Evolutionary conservation across 2,888 invertebrate species (phyloP), one percentile per base, ranked within the genome.

Genomic region (Artemia sinica): DNA sequence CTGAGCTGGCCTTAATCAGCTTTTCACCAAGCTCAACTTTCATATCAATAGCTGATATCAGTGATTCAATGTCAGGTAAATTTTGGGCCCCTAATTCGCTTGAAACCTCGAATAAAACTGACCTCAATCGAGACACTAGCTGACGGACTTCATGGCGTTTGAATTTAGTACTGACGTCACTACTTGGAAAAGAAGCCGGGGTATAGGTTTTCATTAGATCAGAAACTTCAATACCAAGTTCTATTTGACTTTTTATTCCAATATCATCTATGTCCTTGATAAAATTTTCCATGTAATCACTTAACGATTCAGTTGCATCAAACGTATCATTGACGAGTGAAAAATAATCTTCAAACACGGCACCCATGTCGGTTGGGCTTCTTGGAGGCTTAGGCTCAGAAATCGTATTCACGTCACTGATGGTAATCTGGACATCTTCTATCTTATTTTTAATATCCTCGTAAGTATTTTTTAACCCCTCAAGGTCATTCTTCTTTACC

Each of bases 11-110:
- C 8, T 58, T 18, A 9, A 58, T 58, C n/a, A 58, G 58, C 10
- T 58, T 58, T 58, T 58, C 58, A 9, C n/a, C 58, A 14, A 58
- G 58, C 58, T 58, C 58, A 58, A 58, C 58, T 58, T 58, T 58
- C 8, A 58, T 8, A 8, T 58, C 58, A 9, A 58, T 18, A n/a
- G 18, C n/a, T 8, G 58, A 8, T 9, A 18, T 9, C 8, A 58
- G 10, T 18, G n/a, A 14, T 8, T 58, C 58, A 58, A 58, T 8
- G 8, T 58, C 8, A 9, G 58, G 58, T 14, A 58, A 1, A 18
- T 18, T 58, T 58, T 8, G 7, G 10, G 10, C 18, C 8, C 58
- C 58, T 14, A 18, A 8, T n/a, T 8, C 8, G 10, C 8, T 58
- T n/a, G 10, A 9, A 18, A 9, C 8, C 1, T 58, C 58, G 58